phyloP scores from a whole-genome alignment of 2,113 vertebrate genomes.

The Paracanthobrama guichenoti region DNA sequence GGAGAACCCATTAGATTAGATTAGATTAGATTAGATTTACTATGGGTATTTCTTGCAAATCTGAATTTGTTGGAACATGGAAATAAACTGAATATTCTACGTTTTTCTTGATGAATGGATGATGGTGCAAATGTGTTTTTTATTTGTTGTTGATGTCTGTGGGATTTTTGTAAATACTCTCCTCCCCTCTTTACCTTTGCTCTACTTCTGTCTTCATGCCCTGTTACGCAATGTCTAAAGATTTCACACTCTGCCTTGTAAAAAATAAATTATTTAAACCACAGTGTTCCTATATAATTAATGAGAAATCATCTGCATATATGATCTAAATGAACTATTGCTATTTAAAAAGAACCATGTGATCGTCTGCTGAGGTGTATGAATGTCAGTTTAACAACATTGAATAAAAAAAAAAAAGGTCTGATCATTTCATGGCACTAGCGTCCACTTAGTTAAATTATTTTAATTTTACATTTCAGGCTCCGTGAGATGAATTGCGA shows the following conservation, averaged over 20 bases:
- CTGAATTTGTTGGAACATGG: neutral
- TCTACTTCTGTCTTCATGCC: slow-evolving; percentile 21
- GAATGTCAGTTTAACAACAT: neutral
- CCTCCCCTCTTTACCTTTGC: slow-evolving; percentile 18
- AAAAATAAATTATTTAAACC: neutral
- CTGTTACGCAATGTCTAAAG: slow-evolving; percentile 13
- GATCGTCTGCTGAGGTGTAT: neutral
- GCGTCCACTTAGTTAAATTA: neutral
- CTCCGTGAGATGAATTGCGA: neutral
- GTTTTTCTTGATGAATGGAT: neutral
- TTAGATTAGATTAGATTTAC: neutral
- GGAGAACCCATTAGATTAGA: neutral
- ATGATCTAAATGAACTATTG: neutral
- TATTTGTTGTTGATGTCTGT: neutral
- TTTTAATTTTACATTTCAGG: neutral
- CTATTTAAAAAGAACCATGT: neutral
- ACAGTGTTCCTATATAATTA: neutral
- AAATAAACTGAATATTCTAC: neutral
- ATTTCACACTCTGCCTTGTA: neutral
- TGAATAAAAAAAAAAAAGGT: too few species aligned
- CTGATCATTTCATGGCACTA: neutral
- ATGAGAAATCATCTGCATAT: neutral
- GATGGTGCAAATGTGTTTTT: neutral
- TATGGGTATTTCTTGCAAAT: neutral
- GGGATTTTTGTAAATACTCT: neutral